phyloP scores from a whole-genome alignment of 2,888 invertebrate species.

The Trichopria drosophilae region DNA sequence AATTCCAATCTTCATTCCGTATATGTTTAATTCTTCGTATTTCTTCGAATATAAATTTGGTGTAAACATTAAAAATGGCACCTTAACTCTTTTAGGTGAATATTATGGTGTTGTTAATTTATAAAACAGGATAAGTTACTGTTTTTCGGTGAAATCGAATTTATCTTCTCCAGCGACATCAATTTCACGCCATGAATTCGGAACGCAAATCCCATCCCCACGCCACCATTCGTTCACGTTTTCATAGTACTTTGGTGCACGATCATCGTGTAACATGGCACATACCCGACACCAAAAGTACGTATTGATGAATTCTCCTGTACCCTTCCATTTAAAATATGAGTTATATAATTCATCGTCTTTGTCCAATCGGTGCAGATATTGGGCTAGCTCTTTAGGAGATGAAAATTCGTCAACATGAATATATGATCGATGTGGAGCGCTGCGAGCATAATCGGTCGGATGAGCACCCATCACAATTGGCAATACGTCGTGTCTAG shows the following conservation, averaged over 20 bases:
- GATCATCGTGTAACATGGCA: conserved; percentile 76
- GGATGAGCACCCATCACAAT: conserved; percentile 96
- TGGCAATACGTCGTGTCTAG: conserved; percentile 80
- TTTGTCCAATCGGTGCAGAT: conserved; percentile 80
- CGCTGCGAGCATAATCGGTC: conserved; percentile 84
- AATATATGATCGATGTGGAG: conserved; percentile 89
- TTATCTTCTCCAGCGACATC: conserved; percentile 35
- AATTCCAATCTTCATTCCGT: too few relatives aligned
- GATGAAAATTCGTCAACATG: conserved; percentile 94
- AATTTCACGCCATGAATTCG: conserved; percentile 68
- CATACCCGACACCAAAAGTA: conserved; percentile 92
- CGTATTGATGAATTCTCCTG: conserved; percentile 95
- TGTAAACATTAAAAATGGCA: too few relatives aligned
- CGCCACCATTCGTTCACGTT: conserved; percentile 96
- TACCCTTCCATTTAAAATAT: conserved; percentile 92
- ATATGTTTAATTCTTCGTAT: too few relatives aligned
- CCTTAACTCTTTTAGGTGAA: too few relatives aligned
- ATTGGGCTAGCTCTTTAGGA: conserved; percentile 83
- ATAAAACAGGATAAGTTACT: too few relatives aligned
- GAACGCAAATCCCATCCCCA: conserved; percentile 76
- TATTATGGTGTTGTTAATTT: too few relatives aligned
- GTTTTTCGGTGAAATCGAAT: too few relatives aligned
- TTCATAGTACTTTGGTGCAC: conserved; percentile 66
- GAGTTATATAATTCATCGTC: conserved; percentile 91
- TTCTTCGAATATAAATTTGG: too few relatives aligned